Conservation (phyloP, 1,140 invertebrate species). For the Philotrypesis tridentata region DNA sequence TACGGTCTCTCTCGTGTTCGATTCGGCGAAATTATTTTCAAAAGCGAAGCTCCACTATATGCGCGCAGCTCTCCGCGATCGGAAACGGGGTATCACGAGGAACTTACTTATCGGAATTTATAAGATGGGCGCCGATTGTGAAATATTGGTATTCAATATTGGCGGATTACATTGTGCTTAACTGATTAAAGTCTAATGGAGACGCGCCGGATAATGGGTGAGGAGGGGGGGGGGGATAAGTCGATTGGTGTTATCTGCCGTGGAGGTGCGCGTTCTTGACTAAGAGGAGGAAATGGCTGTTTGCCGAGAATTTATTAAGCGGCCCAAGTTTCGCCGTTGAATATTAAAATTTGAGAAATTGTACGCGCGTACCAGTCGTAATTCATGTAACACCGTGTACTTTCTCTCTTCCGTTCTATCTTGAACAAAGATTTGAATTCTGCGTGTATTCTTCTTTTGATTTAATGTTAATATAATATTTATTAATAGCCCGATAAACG, state of each 20-base stretch:
- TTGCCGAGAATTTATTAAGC: background rate
- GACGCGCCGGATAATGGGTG: background rate
- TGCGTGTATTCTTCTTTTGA: no score
- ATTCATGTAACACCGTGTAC: background rate
- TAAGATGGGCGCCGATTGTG: background rate
- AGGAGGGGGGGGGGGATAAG: no score
- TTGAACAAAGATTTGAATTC: background rate
- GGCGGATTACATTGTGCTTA: background rate
- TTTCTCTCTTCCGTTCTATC: background rate
- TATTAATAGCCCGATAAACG: no score
- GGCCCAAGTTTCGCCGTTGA: background rate
- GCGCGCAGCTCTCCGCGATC: no score
- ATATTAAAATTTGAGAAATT: background rate
- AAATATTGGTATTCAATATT: conserved; percentile 29
- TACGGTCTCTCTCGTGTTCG: no score
- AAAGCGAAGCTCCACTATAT: background rate
- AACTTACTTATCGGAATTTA: conserved; percentile 30
- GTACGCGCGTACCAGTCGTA: background rate
- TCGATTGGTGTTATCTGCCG: background rate
- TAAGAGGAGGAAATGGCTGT: background rate
- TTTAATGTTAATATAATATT: no score
- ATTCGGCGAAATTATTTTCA: conserved; percentile 8
- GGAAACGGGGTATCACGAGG: background rate
- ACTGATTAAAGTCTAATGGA: background rate
- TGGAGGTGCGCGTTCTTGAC: background rate